These are phyloP conservation scores for Coluber constrictor DNA, from an alignment of 2,797 vertebrate species.

Conservation along the genomic window DNA sequence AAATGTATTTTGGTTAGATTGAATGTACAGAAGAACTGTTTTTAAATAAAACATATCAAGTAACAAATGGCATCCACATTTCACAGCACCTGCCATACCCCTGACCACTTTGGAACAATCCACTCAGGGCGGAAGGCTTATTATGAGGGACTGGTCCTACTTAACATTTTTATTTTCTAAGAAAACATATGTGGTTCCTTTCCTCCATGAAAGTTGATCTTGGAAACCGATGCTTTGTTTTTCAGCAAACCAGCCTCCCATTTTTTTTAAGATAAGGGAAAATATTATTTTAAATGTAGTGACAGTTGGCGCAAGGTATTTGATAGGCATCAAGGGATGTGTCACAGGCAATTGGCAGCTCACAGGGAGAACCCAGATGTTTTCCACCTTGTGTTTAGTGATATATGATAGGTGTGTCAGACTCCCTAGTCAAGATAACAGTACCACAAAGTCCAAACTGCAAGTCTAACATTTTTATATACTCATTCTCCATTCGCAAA, in stretches of 20 bases:
- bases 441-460: conserved; percentile 32
- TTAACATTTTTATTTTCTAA: not conserved
- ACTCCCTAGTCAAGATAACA: not conserved
- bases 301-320: not conserved
- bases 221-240: not conserved
- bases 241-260: not conserved
- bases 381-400: not conserved
- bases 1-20: not conserved
- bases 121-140: not conserved
- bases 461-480: conserved; percentile 49
- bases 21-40: not conserved
- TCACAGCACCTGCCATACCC: not conserved
- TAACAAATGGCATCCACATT: not conserved
- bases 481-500: conserved; percentile 38
- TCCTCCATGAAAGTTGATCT: not conserved
- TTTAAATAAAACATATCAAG: not conserved
- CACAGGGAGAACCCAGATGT: not conserved
- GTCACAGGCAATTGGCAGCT: not conserved
- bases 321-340: not conserved
- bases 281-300: not conserved
- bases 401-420: not conserved
- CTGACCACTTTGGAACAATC: not conserved
- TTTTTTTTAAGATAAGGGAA: not conserved
- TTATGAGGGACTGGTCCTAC: not conserved
- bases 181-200: not conserved